These are phyloP conservation scores for Caiman crocodilus DNA, from an alignment of 2,797 vertebrate genomes.

Conservation along the genomic window DNA sequence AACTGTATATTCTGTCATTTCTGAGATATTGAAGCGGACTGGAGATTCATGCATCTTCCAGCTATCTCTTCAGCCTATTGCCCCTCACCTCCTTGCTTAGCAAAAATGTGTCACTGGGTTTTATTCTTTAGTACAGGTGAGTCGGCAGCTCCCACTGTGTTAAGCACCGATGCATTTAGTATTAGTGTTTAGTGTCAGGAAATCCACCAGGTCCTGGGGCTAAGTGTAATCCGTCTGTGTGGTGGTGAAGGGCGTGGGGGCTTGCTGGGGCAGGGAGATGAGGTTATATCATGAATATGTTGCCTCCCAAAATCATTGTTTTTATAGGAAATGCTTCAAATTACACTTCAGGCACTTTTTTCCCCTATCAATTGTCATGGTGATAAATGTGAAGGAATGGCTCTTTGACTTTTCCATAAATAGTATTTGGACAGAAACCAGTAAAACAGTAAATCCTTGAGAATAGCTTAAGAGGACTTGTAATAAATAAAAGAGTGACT, in stretches of 20 bases:
- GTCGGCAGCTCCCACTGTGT: conserved; percentile 41
- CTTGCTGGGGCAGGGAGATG: background rate
- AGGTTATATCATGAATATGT: background rate
- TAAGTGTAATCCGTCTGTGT: background rate
- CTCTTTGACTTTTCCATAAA: background rate
- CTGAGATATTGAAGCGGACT: background rate
- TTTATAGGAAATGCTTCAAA: conserved; percentile 31
- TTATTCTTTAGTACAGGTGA: conserved; percentile 60
- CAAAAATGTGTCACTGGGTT: conserved; percentile 56
- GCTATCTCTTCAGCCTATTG: conserved; percentile 1
- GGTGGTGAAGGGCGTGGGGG: too few species aligned
- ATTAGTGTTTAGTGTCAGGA: conserved; percentile 53
- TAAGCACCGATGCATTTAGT: conserved; percentile 25
- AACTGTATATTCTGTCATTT: background rate
- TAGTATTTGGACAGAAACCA: background rate
- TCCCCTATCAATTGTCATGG: background rate
- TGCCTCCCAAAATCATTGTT: background rate
- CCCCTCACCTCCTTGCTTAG: conserved; percentile 4
- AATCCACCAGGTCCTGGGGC: conserved; percentile 9
- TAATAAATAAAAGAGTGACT: background rate
- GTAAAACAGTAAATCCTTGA: background rate
- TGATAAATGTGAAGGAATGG: background rate
- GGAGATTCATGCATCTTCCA: background rate
- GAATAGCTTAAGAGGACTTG: background rate
- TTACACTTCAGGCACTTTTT: background rate